These are phyloP conservation scores for Sebastes taczanowskii DNA, from an alignment of 2,797 vertebrate genomes.

Conservation along the genomic window DNA sequence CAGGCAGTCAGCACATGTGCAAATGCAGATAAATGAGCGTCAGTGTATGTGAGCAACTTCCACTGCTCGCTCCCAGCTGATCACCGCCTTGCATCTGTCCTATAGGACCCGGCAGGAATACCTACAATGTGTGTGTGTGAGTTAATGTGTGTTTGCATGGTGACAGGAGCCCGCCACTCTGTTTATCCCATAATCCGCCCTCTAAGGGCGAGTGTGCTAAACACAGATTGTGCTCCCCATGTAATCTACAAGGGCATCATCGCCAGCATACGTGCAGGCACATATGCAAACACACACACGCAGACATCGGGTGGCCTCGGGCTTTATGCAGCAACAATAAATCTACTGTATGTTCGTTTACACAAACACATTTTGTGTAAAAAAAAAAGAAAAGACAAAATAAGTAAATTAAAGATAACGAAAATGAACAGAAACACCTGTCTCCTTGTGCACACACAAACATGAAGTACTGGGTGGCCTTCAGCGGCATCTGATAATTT, in stretches of 20 bases:
- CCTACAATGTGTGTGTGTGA: slow-evolving; percentile 3
- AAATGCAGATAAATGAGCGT: slow-evolving; percentile 70
- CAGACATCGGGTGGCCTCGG: slow-evolving; percentile 15
- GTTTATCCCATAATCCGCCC: slow-evolving; percentile 79
- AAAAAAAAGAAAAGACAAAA: neutral
- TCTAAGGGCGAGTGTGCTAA: slow-evolving; percentile 75
- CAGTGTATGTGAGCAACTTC: slow-evolving; percentile 24
- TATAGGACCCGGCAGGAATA: slow-evolving; percentile 37
- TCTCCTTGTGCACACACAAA: neutral
- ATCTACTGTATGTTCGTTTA: slow-evolving; percentile 3
- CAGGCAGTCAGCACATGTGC: slow-evolving; percentile 72
- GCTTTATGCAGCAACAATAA: slow-evolving; percentile 4
- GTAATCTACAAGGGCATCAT: slow-evolving; percentile 82
- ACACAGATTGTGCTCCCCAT: slow-evolving; percentile 76
- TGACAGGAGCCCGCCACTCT: slow-evolving; percentile 61
- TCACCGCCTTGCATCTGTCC: slow-evolving; percentile 57
- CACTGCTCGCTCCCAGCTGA: slow-evolving; percentile 42
- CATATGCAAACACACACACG: slow-evolving; percentile 20
- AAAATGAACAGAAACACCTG: neutral
- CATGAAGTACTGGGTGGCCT: slow-evolving; percentile 44
- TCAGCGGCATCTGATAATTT: slow-evolving; percentile 79
- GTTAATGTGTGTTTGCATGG: neutral
- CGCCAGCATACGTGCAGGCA: slow-evolving; percentile 40
- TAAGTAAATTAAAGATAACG: neutral
- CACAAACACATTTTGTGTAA: neutral